phyloP scores from a whole-genome alignment of 2,113 vertebrate genomes.

The Panthera leo region DNA sequence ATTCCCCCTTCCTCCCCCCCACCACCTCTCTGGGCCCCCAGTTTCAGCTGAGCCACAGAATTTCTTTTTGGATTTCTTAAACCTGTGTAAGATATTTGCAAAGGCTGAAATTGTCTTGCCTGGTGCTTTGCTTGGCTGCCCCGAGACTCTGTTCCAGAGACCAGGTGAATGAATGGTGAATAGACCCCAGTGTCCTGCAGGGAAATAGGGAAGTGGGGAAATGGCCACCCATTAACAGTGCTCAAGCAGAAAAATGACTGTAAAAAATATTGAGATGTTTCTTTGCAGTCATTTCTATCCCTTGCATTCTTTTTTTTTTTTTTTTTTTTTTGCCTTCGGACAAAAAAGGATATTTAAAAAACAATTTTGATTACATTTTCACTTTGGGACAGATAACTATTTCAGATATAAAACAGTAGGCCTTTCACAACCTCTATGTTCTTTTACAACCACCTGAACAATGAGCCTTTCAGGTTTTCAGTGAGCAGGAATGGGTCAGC shows the following conservation, averaged over 20 bases:
- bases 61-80: slow-evolving; percentile 8
- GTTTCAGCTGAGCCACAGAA: neutral
- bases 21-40: neutral
- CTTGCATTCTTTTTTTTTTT: neutral
- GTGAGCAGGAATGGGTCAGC: neutral
- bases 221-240: neutral
- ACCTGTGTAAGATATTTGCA: neutral
- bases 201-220: neutral
- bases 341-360: neutral
- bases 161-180: slow-evolving; percentile 64
- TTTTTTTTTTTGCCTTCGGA: slow-evolving; percentile 3
- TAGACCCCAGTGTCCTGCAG: slow-evolving; percentile 46
- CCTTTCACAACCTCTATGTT: slow-evolving; percentile 43
- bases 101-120: neutral
- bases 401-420: slow-evolving; percentile 36
- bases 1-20: fast-evolving
- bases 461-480: slow-evolving; percentile 56
- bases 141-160: neutral
- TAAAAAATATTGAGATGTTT: neutral
- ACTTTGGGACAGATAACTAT: slow-evolving; percentile 9
- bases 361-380: neutral
- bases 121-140: slow-evolving; percentile 38
- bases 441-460: slow-evolving; percentile 59
- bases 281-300: neutral
- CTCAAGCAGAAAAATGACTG: neutral